Evolutionary conservation across 1,140 invertebrate species (phyloP), one percentile per base, ranked within the genome.

Genomic region (Microvelia longipes): DNA sequence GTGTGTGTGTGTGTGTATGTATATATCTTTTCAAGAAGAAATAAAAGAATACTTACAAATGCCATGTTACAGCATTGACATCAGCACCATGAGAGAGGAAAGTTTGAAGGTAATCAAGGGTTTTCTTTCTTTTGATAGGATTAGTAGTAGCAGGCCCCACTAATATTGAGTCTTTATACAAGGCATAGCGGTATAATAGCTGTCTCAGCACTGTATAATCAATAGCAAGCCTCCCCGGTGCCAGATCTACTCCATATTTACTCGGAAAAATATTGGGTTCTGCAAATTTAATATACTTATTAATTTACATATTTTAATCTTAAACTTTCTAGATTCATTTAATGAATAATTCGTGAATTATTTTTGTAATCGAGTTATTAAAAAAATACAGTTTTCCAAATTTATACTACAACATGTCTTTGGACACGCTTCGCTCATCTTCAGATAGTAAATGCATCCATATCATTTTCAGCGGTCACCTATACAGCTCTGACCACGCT

Each of bases 41-140:
- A n/a, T n/a, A n/a, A n/a, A 2, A 11, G 14, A n/a, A 28, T 63
- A 71, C 63, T 71, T 50, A 71, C 71, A 64, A 61, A 29, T 71
- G 71, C 71, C 71, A 71, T 29, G 71, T 35, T 14, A 71, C 64
- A 60, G 64, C 71, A 65, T 71, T 68, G 0, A 71, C 35, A 29
- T 71, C 61, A 29, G 68, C 30, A 2, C 61, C 30, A 1, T 27
- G 24, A 28, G 15, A 26, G 25, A 71, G 63, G 35, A 71, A 71
- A 24, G 69, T 68, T 14, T 30, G 28, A 2, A 50, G 30, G 14
- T 35, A 30, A 13, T 30, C 19, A 14, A 65, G 28, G 24, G 19
- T 5, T 19, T 50, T 50, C 35, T 50, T 50, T 13, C 24, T 14
- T 19, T 29, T 30, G 13, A 30, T 24, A 24, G 70, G 70, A n/a